phyloP scores from a whole-genome alignment of 2,113 vertebrate species.

The Aptenodytes forsteri region DNA sequence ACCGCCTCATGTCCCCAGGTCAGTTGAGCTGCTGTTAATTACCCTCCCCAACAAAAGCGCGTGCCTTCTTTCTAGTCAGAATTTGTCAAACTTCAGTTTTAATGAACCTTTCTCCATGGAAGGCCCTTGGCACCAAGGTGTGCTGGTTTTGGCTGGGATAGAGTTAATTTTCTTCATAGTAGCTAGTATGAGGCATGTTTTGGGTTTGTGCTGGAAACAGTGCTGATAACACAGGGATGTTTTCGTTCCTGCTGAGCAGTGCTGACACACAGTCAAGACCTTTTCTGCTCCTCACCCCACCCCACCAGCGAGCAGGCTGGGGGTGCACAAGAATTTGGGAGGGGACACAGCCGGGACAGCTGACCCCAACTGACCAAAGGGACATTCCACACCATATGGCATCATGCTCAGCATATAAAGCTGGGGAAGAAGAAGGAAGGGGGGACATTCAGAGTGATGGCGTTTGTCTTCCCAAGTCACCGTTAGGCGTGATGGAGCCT shows the following conservation, averaged over 20 bases:
- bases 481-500: not conserved
- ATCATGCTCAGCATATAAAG: not conserved
- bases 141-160: not conserved
- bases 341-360: not conserved
- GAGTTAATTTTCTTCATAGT: not conserved
- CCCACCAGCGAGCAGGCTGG: no score
- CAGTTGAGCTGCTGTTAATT: not conserved
- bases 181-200: fast-evolving
- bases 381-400: not conserved
- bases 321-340: not conserved
- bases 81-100: not conserved
- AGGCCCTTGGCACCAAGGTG: not conserved
- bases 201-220: not conserved
- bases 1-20: fast-evolving
- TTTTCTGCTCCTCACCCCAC: not conserved
- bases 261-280: not conserved
- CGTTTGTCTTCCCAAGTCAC: not conserved
- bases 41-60: not conserved
- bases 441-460: not conserved
- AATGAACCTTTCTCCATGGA: not conserved
- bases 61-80: not conserved
- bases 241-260: not conserved
- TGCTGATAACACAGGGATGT: not conserved
- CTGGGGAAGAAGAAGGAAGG: not conserved
- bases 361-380: not conserved